A percentile compares a stretch with the other conserved stretches of the same genome.
Conservation (phyloP, 2,113 vertebrate species). For the Callocephalon fimbriatum region DNA sequence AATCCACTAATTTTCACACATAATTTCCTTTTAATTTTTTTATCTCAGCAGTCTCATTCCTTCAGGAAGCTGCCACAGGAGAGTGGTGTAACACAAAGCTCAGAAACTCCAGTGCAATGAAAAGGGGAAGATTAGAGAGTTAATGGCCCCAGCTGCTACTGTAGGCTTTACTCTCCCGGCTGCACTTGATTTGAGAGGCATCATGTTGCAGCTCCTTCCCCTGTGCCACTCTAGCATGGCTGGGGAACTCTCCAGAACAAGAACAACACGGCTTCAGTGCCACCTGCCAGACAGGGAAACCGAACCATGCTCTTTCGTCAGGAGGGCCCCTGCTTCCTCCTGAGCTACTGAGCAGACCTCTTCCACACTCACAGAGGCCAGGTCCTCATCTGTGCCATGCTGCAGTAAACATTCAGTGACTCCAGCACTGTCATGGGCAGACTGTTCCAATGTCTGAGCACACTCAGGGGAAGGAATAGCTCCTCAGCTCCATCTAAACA, state of each 20-base stretch:
- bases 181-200: slow-evolving; percentile 19
- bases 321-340: neutral
- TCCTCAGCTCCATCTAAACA: no score
- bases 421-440: neutral
- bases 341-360: neutral
- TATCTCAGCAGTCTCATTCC: neutral
- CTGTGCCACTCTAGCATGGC: neutral
- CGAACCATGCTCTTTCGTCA: neutral
- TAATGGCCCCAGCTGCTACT: slow-evolving; percentile 16
- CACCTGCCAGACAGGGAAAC: neutral
- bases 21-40: neutral
- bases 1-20: neutral
- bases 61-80: slow-evolving; percentile 4
- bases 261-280: neutral
- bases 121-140: neutral
- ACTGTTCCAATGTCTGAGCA: no score
- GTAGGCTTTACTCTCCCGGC: neutral
- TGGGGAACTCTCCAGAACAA: slow-evolving; percentile 31
- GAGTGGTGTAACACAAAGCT: slow-evolving; percentile 9
- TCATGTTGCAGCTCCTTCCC: slow-evolving; percentile 33
- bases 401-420: rapidly evolving
- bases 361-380: neutral
- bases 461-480: no score
- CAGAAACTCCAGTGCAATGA: neutral
- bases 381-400: rapidly evolving